Evolutionary conservation across 2,113 vertebrate genomes (phyloP).

Genomic region (Platysternon megacephalum): DNA sequence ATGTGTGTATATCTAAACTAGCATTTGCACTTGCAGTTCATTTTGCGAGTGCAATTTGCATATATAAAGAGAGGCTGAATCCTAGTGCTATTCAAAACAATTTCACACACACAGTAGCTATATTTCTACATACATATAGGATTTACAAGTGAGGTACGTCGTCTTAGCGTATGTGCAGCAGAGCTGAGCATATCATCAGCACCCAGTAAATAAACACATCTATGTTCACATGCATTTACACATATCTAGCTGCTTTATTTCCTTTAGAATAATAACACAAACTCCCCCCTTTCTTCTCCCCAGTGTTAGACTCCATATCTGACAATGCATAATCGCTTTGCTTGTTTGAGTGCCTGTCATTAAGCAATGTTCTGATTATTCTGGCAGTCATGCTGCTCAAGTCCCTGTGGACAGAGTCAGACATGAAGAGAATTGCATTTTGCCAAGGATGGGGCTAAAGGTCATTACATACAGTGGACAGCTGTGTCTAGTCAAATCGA

Average conservation of each 20-base stretch:
- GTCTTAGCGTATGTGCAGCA: too few species aligned
- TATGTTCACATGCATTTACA: neutral
- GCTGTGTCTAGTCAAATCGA: slow-evolving; percentile 79
- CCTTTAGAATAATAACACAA: slow-evolving; percentile 27
- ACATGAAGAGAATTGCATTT: slow-evolving; percentile 82
- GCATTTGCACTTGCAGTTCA: neutral
- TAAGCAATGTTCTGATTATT: slow-evolving; percentile 78
- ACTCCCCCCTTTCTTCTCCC: neutral
- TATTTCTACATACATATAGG: rapidly evolving
- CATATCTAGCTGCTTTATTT: neutral
- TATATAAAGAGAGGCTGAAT: neutral
- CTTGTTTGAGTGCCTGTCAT: slow-evolving; percentile 72
- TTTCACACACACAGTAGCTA: neutral
- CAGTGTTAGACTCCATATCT: slow-evolving; percentile 34
- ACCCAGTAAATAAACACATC: neutral
- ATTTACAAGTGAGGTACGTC: too few species aligned
- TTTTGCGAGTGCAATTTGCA: neutral
- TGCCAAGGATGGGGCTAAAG: slow-evolving; percentile 76
- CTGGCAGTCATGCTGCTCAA: slow-evolving; percentile 68
- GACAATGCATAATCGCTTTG: slow-evolving; percentile 55
- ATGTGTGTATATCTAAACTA: neutral
- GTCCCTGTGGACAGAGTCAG: slow-evolving; percentile 73
- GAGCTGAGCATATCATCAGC: rapidly evolving
- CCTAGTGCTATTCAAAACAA: neutral
- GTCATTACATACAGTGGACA: slow-evolving; percentile 75